Percentiles rank a stretch among this genome's conserved stretches.
These are phyloP conservation scores for Macrosteles quadrilineatus DNA, from an alignment of 1,140 invertebrate genomes.

Conservation along the genomic window DNA sequence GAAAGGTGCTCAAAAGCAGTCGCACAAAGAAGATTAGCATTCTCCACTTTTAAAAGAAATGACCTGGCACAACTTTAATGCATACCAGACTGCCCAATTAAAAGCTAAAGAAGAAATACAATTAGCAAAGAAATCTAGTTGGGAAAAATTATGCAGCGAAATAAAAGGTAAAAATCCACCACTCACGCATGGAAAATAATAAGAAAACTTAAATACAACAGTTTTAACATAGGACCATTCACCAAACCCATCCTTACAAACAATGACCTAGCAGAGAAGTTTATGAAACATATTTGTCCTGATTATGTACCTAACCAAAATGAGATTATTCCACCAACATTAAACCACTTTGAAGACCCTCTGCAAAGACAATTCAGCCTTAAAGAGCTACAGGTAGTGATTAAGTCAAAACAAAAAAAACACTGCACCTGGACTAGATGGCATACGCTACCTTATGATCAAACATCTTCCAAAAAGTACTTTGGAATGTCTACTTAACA, in stretches of 20 bases:
- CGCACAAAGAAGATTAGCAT: slow-evolving; percentile 13
- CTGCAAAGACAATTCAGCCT: neutral
- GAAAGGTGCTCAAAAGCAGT: neutral
- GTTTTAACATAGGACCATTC: neutral
- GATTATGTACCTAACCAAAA: slow-evolving; percentile 15
- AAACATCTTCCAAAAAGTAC: neutral
- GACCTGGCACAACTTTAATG: neutral
- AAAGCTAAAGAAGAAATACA: neutral
- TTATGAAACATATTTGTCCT: slow-evolving; percentile 4
- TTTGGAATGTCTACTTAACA: neutral
- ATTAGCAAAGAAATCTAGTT: neutral
- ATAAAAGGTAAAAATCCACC: neutral
- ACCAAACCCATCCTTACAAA: neutral
- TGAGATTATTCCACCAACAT: neutral
- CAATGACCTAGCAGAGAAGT: neutral
- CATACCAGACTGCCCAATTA: neutral
- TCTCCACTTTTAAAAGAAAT: slow-evolving; percentile 1
- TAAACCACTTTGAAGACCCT: neutral
- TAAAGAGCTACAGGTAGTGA: neutral
- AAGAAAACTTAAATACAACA: neutral
- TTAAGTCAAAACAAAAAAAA: neutral
- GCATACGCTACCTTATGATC: slow-evolving; percentile 2
- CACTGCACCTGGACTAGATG: neutral
- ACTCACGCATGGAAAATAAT: neutral
- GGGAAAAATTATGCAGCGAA: neutral